Evolutionary conservation across 2,113 vertebrate species (phyloP).

Genomic region (Laticauda laticaudata): DNA sequence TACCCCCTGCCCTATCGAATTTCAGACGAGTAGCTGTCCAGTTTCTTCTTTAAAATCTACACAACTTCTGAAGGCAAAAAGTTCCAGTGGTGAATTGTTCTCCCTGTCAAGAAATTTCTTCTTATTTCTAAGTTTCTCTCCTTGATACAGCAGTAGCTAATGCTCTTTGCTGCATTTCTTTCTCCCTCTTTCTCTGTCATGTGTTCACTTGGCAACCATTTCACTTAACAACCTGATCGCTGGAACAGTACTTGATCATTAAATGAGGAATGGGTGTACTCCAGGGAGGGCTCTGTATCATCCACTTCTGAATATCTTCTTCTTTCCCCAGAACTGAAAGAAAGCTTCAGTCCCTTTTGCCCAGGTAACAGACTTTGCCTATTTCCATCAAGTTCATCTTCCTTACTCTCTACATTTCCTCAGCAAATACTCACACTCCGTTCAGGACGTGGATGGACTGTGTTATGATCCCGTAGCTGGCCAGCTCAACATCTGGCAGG

Average conservation of each 20-base stretch:
- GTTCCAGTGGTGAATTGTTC: not conserved
- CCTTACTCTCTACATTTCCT: not conserved
- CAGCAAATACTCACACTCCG: conserved; percentile 80
- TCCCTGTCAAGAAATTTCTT: not conserved
- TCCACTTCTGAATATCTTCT: not conserved
- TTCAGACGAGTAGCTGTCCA: not conserved
- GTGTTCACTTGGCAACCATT: not conserved
- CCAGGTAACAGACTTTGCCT: not conserved
- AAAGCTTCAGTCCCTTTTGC: not conserved
- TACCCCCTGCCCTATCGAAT: not conserved
- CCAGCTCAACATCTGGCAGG: conserved; percentile 80
- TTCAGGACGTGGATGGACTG: conserved; percentile 87
- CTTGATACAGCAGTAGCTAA: not conserved
- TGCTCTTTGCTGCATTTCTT: too few relatives aligned
- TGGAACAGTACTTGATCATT: not conserved
- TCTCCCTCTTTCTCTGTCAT: too few relatives aligned
- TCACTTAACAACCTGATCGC: not conserved
- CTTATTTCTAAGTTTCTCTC: not conserved
- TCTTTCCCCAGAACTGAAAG: not conserved
- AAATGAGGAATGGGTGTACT: not conserved
- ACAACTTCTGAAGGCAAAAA: not conserved
- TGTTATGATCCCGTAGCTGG: conserved; percentile 69
- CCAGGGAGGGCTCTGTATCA: not conserved
- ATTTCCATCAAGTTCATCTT: not conserved
- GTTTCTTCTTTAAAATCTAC: not conserved